A percentile compares a stretch with the other conserved stretches of the same genome.
These are phyloP conservation scores for Bujurquina vittata DNA, from an alignment of 2,113 vertebrate species.

Conservation along the genomic window DNA sequence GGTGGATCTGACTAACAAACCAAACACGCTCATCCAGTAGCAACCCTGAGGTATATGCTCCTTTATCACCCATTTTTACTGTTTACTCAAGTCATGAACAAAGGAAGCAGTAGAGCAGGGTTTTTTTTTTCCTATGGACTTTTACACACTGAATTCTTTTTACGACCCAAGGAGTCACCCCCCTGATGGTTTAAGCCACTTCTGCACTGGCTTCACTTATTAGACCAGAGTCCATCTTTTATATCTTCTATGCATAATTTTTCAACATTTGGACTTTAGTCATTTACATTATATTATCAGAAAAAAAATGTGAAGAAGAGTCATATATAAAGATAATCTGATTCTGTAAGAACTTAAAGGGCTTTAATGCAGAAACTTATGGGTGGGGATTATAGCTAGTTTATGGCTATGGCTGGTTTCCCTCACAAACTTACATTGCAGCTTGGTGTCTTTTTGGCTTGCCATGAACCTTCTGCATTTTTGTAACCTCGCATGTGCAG, in stretches of 20 bases:
- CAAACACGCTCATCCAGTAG: neutral
- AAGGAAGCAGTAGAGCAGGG: no score
- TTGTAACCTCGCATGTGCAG: no score
- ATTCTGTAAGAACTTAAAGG: neutral
- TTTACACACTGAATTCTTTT: no score
- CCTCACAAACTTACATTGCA: neutral
- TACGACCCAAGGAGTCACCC: no score
- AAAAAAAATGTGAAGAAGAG: neutral
- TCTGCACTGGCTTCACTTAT: neutral
- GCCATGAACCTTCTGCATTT: no score
- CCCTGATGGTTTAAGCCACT: neutral
- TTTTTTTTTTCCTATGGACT: no score
- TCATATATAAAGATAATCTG: neutral
- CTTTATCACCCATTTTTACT: no score
- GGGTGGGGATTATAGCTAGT: neutral
- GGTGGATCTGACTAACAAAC: neutral
- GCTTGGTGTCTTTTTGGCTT: neutral
- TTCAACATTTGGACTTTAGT: neutral
- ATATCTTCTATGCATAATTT: neutral
- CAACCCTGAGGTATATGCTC: neutral
- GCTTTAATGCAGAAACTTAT: neutral
- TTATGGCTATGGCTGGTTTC: neutral
- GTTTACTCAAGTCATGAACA: no score
- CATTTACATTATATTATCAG: neutral
- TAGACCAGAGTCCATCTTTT: neutral